A percentile compares a stretch with the other conserved stretches of the same genome.
Evolutionary conservation across 2,113 vertebrate species (phyloP).

Genomic region (Paradoxurus hermaphroditus): DNA sequence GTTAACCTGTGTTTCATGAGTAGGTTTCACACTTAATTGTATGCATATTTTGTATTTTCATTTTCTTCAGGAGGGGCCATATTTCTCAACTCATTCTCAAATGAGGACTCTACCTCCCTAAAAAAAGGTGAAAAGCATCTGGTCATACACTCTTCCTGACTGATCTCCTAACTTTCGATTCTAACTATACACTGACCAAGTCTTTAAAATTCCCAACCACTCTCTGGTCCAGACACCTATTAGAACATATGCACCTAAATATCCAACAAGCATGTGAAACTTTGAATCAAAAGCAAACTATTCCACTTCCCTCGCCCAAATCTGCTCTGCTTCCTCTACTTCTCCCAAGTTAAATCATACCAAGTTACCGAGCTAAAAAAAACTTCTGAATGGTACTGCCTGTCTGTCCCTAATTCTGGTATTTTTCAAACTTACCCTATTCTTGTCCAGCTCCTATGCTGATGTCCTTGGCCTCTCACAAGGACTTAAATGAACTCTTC

Average conservation of each 20-base stretch:
- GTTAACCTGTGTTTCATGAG: background rate
- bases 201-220: background rate
- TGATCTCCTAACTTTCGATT: background rate
- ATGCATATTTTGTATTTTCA: background rate
- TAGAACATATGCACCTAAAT: background rate
- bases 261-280: background rate
- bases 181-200: background rate
- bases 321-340: background rate
- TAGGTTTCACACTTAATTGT: background rate
- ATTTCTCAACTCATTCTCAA: background rate
- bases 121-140: background rate
- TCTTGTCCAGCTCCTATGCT: background rate
- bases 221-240: background rate
- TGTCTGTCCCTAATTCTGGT: background rate
- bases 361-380: background rate
- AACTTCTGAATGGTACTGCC: background rate
- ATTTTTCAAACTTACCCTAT: background rate
- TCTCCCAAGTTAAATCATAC: background rate
- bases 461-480: background rate
- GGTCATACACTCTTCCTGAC: background rate
- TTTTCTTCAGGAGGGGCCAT: background rate
- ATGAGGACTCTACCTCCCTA: background rate
- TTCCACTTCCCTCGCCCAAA: background rate
- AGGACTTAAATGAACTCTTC: background rate
- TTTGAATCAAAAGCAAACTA: background rate